Conservation (phyloP, 2,113 vertebrate genomes). For the Sylvietta virens region DNA sequence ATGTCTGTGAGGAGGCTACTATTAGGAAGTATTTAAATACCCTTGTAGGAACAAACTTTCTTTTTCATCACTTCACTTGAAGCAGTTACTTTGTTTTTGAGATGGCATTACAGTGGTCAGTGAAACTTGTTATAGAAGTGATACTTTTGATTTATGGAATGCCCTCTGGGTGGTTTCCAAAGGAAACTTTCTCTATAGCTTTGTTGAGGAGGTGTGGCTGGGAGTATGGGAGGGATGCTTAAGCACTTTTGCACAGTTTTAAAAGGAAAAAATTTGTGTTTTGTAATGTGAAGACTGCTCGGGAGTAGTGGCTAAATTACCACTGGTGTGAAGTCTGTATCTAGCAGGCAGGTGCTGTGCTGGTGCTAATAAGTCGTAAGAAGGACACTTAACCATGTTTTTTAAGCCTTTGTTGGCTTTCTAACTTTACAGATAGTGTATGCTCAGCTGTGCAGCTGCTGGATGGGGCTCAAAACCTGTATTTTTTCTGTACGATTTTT, state of each 20-base stretch:
- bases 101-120: too few species aligned
- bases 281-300: background rate
- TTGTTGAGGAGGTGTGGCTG: background rate
- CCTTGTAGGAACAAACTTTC: background rate
- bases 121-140: background rate
- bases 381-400: background rate
- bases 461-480: background rate
- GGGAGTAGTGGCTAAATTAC: background rate
- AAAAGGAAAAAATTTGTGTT: background rate
- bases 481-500: background rate
- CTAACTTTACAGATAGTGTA: background rate
- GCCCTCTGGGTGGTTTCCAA: background rate
- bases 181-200: background rate
- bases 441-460: background rate
- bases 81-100: background rate
- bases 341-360: background rate
- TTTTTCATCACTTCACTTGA: background rate
- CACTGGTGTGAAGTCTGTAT: background rate
- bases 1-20: background rate
- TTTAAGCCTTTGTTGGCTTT: background rate
- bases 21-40: background rate
- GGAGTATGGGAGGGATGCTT: background rate
- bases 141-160: background rate
- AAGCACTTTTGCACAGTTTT: background rate
- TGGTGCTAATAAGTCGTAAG: background rate